Evolutionary conservation across 1,140 invertebrate genomes (phyloP).

Genomic region (Ectropis grisescens): DNA sequence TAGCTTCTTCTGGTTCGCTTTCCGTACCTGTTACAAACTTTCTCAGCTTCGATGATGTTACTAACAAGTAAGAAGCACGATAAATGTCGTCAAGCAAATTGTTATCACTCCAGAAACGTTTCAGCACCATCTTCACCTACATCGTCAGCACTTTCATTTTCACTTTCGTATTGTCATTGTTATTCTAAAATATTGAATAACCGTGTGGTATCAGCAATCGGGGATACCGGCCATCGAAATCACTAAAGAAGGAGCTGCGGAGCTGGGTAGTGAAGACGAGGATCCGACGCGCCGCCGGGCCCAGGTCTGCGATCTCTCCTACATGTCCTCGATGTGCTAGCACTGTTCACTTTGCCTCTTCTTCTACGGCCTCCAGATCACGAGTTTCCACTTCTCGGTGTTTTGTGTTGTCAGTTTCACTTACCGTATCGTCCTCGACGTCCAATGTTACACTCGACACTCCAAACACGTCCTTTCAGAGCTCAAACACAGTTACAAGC

Average conservation of each 20-base stretch:
- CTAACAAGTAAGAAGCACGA: too few species aligned
- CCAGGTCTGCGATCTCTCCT: conserved; percentile 68
- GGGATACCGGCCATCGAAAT: conserved; percentile 82
- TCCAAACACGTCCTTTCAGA: conserved; percentile 33
- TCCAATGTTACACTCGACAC: conserved; percentile 43
- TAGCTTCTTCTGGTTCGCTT: too few species aligned
- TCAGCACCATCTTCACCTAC: conserved; percentile 20
- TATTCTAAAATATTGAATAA: conserved; percentile 54
- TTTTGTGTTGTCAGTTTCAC: conserved; percentile 23
- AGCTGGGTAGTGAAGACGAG: conserved; percentile 70
- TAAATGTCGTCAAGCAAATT: too few species aligned
- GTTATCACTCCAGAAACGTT: too few species aligned
- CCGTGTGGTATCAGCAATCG: conserved; percentile 63
- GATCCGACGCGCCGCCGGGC: conserved; percentile 60
- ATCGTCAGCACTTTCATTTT: conserved; percentile 30
- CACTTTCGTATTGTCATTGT: conserved; percentile 31
- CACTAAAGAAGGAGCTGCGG: conserved; percentile 81
- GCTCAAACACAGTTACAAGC: conserved; percentile 16
- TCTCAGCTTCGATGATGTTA: too few species aligned
- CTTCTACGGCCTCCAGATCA: conserved; percentile 49
- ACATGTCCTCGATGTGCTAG: conserved; percentile 63
- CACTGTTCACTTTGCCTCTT: conserved; percentile 59
- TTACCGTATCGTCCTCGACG: conserved; percentile 42
- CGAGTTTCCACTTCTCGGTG: conserved; percentile 54
- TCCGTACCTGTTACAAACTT: too few species aligned